A percentile compares a stretch with the other conserved stretches of the same genome.
Evolutionary conservation across 2,797 vertebrate genomes (phyloP).

Genomic region (Bradypus variegatus): DNA sequence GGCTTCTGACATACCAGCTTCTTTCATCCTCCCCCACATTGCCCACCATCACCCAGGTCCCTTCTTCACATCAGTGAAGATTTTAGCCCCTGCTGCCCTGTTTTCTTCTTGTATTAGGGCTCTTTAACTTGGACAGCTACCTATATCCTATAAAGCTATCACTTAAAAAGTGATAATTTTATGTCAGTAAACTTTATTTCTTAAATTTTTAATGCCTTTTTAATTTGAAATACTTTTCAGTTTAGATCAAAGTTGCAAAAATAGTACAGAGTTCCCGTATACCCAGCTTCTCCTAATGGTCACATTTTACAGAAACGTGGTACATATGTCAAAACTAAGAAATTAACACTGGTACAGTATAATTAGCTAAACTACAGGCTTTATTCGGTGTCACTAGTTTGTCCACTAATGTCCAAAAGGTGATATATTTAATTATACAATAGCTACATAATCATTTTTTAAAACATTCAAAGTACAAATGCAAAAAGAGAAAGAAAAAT

Average conservation of each 20-base stretch:
- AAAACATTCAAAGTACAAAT: not conserved
- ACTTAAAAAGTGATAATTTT: not conserved
- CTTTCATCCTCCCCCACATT: too few species aligned
- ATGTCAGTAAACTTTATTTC: not conserved
- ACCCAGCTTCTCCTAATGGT: not conserved
- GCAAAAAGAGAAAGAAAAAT: not conserved
- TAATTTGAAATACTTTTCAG: conserved; percentile 2
- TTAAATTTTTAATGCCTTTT: not conserved
- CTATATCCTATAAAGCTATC: not conserved
- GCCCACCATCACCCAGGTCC: not conserved
- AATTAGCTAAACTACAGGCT: not conserved
- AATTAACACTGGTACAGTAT: not conserved
- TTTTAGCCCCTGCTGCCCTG: not conserved
- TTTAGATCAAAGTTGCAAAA: not conserved
- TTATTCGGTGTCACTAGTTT: not conserved
- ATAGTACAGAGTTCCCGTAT: not conserved
- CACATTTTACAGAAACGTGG: not conserved
- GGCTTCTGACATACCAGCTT: not conserved
- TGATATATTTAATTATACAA: not conserved
- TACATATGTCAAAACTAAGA: not conserved
- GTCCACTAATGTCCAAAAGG: not conserved
- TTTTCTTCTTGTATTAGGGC: not conserved
- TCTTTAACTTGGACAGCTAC: not conserved
- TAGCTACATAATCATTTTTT: not conserved
- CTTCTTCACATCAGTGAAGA: not conserved